These are phyloP conservation scores for Paramuricea clavata DNA, from an alignment of 92 coral and sea anemone species.

Conservation along the genomic window DNA sequence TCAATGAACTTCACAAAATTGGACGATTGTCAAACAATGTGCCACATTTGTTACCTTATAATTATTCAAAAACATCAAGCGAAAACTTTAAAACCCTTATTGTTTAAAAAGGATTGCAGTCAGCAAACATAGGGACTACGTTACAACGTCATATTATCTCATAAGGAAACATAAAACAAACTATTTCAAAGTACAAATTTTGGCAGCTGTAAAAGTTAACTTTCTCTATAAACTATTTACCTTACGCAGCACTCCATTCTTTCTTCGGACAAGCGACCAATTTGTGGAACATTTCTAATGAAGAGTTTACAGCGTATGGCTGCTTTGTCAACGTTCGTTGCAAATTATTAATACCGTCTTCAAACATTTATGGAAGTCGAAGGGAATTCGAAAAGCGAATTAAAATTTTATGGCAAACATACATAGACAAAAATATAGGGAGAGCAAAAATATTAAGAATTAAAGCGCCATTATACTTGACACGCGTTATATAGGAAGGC, in stretches of 20 bases:
- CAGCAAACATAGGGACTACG: neutral
- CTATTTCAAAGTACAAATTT: neutral
- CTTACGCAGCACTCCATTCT: neutral
- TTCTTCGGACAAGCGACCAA: neutral
- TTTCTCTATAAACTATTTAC: neutral
- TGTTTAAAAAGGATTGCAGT: neutral
- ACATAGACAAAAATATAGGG: neutral
- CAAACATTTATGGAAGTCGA: conserved; percentile 51
- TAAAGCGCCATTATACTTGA: neutral
- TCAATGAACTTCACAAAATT: neutral
- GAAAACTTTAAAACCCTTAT: neutral
- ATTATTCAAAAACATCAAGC: too few species aligned
- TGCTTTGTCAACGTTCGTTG: conserved; percentile 19
- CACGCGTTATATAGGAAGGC: neutral
- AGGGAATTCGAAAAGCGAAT: conserved; percentile 37
- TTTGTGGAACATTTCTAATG: neutral
- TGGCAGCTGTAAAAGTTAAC: neutral
- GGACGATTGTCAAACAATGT: neutral
- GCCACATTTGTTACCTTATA: neutral
- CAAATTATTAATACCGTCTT: conserved; percentile 52
- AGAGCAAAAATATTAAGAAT: conserved; percentile 22
- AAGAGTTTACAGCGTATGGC: neutral
- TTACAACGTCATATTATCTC: neutral
- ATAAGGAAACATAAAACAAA: neutral
- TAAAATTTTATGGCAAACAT: conserved; percentile 48